Evolutionary conservation across 1,140 invertebrate genomes (phyloP).

Genomic region (Tetragonula clypearis): DNA sequence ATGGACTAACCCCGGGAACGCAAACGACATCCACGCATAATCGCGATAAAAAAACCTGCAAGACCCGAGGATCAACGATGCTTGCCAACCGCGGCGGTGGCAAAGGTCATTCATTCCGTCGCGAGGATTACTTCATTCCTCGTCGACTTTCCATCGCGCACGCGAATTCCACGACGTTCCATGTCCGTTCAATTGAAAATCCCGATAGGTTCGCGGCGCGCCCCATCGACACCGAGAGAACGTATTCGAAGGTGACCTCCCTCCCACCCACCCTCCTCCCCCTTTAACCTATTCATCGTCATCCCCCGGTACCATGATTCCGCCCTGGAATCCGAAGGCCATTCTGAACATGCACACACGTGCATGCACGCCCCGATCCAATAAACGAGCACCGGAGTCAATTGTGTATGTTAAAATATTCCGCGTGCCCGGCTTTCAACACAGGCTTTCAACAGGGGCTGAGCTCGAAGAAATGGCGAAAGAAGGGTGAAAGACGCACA

Average conservation of each 20-base stretch:
- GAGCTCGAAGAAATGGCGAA: not conserved
- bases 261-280: not conserved
- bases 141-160: constrained; percentile 50
- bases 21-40: not conserved
- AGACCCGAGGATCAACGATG: too few relatives aligned
- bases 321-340: constrained; percentile 63
- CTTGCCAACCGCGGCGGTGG: not conserved
- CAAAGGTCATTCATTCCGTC: constrained; percentile 47
- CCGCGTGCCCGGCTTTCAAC: not conserved
- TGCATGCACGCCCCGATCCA: constrained; percentile 32
- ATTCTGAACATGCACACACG: constrained; percentile 38
- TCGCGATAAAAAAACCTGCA: not conserved
- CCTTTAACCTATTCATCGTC: constrained; percentile 16
- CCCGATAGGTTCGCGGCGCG: constrained; percentile 50
- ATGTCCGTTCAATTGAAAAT: constrained; percentile 66
- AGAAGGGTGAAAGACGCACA: not conserved
- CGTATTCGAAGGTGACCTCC: constrained; percentile 5
- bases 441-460: too few relatives aligned
- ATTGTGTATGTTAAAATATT: constrained; percentile 33
- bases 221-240: constrained; percentile 27
- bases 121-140: constrained; percentile 57
- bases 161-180: constrained; percentile 59
- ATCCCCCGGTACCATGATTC: constrained; percentile 11
- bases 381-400: constrained; percentile 38
- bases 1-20: not conserved